Percentiles rank a stretch among this genome's conserved stretches.
phyloP scores from a whole-genome alignment of 1,140 invertebrate species.

The Zaprionus africanus region DNA sequence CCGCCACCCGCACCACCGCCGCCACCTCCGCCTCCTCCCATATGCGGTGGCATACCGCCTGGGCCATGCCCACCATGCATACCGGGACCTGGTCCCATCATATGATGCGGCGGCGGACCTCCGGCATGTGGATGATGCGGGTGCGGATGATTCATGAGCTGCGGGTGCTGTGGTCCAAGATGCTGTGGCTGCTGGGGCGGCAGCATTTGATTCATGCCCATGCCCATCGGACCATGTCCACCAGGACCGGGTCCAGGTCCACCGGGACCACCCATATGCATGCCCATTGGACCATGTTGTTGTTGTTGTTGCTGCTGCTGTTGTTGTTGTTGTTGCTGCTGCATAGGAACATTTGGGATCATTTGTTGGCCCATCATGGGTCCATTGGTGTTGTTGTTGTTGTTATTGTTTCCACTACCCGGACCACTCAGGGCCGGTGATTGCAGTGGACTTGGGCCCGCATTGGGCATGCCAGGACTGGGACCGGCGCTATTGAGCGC shows the following conservation, averaged over 20 bases:
- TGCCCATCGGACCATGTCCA: constrained; percentile 49
- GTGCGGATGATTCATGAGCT: constrained; percentile 74
- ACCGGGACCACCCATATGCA: constrained; percentile 69
- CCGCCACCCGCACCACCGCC: no score
- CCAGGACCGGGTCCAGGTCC: constrained; percentile 59
- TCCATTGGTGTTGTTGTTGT: constrained; percentile 66
- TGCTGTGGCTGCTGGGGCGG: constrained; percentile 76
- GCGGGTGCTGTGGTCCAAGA: constrained; percentile 68
- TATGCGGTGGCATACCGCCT: constrained; percentile 70
- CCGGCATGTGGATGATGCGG: constrained; percentile 71
- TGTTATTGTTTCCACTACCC: constrained; percentile 59
- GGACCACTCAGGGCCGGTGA: constrained; percentile 65
- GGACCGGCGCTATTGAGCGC: constrained; percentile 74
- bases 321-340: constrained; percentile 51
- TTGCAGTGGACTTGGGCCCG: constrained; percentile 77
- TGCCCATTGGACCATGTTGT: constrained; percentile 48
- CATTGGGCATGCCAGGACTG: constrained; percentile 71
- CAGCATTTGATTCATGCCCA: constrained; percentile 83
- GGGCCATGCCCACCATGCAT: constrained; percentile 71
- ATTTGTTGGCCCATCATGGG: constrained; percentile 78
- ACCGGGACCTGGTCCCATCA: constrained; percentile 64
- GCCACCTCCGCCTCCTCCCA: constrained; percentile 50
- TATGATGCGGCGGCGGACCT: constrained; percentile 68
- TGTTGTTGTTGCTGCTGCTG: constrained; percentile 24
- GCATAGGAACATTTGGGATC: constrained; percentile 84